phyloP scores from a whole-genome alignment of 30 jellyfish, hydroid and myxozoan genomes.

The Turritopsis dohrnii region DNA sequence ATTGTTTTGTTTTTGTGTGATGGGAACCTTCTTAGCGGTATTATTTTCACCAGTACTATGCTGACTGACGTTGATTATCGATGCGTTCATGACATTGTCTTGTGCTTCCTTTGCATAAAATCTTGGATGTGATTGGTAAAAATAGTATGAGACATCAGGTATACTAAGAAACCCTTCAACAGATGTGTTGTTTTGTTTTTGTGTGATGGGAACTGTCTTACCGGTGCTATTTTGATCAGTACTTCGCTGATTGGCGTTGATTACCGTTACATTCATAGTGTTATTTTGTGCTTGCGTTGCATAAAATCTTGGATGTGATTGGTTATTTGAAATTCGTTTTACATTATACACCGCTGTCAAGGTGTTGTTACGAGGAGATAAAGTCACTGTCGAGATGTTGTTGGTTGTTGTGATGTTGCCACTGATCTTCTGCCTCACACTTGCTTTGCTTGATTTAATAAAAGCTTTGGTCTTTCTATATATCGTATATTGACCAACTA shows the following conservation, averaged over 20 bases:
- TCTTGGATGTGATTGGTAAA: no score
- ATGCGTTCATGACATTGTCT: no score
- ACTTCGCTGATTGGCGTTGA: neutral
- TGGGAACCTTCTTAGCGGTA: no score
- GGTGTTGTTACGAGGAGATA: neutral
- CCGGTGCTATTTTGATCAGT: neutral
- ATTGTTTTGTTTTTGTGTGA: no score
- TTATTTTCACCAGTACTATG: no score
- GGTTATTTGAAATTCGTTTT: neutral
- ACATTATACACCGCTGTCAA: neutral
- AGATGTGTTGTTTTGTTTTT: neutral
- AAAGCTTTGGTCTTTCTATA: neutral
- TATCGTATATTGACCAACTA: neutral
- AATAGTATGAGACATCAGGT: no score
- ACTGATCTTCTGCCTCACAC: neutral
- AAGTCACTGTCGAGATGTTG: neutral
- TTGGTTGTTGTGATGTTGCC: no score
- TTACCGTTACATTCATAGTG: neutral
- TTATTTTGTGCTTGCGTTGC: neutral
- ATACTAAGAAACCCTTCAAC: no score
- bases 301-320: neutral
- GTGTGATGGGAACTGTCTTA: neutral
- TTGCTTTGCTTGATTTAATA: neutral
- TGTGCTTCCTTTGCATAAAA: no score
- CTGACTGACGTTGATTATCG: no score